These are phyloP conservation scores for Limulus polyphemus DNA, from an alignment of 2,888 invertebrate genomes.

Conservation along the genomic window DNA sequence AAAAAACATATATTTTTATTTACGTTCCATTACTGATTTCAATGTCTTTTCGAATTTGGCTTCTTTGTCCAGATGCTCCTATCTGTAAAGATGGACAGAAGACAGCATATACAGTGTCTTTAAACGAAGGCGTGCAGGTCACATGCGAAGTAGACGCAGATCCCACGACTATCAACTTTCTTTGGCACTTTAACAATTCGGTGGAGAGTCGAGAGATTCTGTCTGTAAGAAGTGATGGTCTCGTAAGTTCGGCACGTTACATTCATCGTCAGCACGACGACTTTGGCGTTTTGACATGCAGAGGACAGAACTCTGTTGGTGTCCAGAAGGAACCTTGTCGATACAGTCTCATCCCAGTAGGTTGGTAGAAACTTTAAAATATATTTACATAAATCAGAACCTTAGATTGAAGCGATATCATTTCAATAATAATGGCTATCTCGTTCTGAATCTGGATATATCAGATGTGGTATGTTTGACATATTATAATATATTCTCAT, in stretches of 20 bases:
- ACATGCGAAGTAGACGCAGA: conserved; percentile 27
- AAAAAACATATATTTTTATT: no score
- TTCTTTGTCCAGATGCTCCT: conserved; percentile 41
- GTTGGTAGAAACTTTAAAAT: conserved; percentile 39
- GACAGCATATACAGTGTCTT: conserved; percentile 24
- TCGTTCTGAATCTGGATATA: no score
- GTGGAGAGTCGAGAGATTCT: conserved; percentile 19
- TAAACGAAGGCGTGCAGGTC: conserved; percentile 23
- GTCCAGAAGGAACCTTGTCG: conserved; percentile 28
- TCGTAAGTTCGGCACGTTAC: conserved; percentile 54
- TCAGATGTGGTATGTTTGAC: no score
- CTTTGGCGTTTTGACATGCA: conserved; percentile 29
- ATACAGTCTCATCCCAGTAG: conserved; percentile 41
- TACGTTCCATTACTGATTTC: no score
- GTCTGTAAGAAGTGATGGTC: conserved; percentile 35
- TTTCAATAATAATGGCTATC: no score
- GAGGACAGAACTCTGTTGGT: conserved; percentile 29
- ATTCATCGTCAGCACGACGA: conserved; percentile 28
- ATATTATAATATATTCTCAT: no score
- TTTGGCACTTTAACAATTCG: conserved; percentile 88
- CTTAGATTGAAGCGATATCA: no score
- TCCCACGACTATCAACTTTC: conserved; percentile 51
- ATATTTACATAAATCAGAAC: no score
- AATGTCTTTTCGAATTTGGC: no score
- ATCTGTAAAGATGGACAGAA: conserved; percentile 23